These are phyloP conservation scores for Gastrophysa polygoni DNA, from an alignment of 2,888 invertebrate species.

Conservation along the genomic window DNA sequence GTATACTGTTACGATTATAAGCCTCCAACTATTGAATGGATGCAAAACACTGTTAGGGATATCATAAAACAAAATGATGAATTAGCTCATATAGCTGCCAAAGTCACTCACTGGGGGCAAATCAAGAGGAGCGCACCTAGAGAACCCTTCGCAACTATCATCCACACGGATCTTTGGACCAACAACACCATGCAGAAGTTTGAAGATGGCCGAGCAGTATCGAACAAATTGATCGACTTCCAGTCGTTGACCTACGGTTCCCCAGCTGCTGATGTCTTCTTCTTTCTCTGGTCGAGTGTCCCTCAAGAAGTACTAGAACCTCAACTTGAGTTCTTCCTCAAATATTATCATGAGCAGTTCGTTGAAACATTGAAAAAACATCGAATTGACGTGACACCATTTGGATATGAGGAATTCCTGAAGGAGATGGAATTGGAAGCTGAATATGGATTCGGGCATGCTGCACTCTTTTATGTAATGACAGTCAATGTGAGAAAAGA, in stretches of 20 bases:
- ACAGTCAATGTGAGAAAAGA: constrained; percentile 30
- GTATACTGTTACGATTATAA: constrained; percentile 43
- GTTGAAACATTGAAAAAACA: constrained; percentile 51
- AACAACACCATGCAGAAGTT: constrained; percentile 64
- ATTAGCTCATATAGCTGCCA: constrained; percentile 3
- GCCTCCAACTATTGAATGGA: not conserved
- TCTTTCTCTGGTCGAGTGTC: constrained; percentile 62
- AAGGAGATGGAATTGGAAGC: constrained; percentile 54
- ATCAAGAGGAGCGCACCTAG: constrained; percentile 5
- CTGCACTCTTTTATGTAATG: constrained; percentile 51
- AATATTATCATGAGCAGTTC: constrained; percentile 60
- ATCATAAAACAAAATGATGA: constrained; percentile 16
- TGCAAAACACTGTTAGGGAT: not conserved
- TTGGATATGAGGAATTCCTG: constrained; percentile 53
- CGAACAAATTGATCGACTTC: constrained; percentile 62
- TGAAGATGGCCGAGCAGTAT: constrained; percentile 43
- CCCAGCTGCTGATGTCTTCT: constrained; percentile 61
- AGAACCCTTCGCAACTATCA: constrained; percentile 58
- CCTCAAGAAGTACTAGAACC: constrained; percentile 51
- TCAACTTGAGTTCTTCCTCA: constrained; percentile 58
- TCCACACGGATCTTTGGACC: constrained; percentile 65
- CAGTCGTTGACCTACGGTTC: constrained; percentile 62
- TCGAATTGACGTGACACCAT: constrained; percentile 46
- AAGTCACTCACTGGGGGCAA: constrained; percentile 13
- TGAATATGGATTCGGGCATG: constrained; percentile 53